These are phyloP conservation scores for Pterostichus niger DNA, from an alignment of 2,888 invertebrate genomes.

Conservation along the genomic window DNA sequence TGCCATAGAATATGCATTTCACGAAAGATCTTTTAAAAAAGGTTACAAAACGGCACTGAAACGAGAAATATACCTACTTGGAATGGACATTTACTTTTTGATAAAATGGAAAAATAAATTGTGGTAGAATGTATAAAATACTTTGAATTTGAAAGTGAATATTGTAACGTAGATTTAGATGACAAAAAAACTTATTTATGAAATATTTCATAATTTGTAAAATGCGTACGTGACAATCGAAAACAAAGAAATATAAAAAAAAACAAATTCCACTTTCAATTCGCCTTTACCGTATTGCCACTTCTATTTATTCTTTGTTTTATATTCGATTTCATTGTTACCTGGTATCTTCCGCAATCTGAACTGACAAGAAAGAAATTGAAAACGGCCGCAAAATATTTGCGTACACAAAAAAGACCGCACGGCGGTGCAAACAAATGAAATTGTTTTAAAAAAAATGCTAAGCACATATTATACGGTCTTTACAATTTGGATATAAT, in stretches of 20 bases:
- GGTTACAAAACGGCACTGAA: neutral
- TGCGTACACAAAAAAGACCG: neutral
- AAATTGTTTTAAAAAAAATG: neutral
- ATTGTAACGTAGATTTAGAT: no score
- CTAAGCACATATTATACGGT: no score
- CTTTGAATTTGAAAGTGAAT: no score
- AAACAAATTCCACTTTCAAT: neutral
- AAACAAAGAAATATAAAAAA: no score
- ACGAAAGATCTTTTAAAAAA: neutral
- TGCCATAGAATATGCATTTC: neutral
- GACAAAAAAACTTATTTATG: neutral
- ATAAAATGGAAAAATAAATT: no score
- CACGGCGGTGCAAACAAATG: neutral
- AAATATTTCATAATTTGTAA: no score
- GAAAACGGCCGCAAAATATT: neutral
- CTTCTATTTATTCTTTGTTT: neutral
- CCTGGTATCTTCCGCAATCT: neutral
- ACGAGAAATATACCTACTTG: no score
- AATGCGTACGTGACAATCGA: no score
- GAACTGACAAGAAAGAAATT: neutral
- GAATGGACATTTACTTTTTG: no score
- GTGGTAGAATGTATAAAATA: neutral
- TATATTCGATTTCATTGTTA: conserved; percentile 6
- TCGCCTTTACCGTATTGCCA: neutral
- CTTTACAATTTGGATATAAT: no score